Percentiles rank a stretch among this genome's conserved stretches.
Conservation (phyloP, 2,888 invertebrate genomes). For the Xestia ashworthii region DNA sequence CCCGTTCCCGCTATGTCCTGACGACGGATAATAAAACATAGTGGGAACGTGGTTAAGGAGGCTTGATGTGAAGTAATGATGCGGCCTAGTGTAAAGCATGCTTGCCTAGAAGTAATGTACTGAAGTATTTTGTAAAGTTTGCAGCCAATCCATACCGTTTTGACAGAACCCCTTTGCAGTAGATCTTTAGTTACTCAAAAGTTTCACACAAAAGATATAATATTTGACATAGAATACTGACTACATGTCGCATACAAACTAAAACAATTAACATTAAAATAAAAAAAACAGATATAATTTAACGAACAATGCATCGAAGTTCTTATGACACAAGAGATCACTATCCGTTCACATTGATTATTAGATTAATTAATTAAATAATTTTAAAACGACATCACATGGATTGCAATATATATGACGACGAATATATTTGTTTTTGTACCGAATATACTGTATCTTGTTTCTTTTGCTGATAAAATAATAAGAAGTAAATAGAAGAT, state of each 20-base stretch:
- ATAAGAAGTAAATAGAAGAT: not conserved
- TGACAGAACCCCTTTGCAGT: not conserved
- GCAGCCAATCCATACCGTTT: not conserved
- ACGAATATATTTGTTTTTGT: not conserved
- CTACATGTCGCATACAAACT: slow-evolving; percentile 65
- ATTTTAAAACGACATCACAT: slow-evolving; percentile 30
- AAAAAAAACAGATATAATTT: slow-evolving; percentile 75
- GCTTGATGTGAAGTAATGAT: not conserved
- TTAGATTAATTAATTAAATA: slow-evolving; percentile 23
- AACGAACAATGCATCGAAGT: slow-evolving; percentile 67
- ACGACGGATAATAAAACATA: no score
- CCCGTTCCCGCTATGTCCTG: no score
- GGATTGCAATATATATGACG: slow-evolving; percentile 28
- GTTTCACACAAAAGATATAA: slow-evolving; percentile 31
- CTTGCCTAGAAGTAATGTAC: not conserved
- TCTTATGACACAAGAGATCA: slow-evolving; percentile 75
- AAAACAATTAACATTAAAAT: slow-evolving; percentile 73
- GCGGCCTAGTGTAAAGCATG: no score
- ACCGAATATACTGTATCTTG: not conserved
- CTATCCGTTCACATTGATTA: slow-evolving; percentile 50
- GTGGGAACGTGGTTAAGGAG: no score
- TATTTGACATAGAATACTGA: slow-evolving; percentile 65
- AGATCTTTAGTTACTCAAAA: not conserved
- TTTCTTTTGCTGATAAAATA: not conserved
- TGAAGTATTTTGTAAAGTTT: not conserved